phyloP scores from a whole-genome alignment of 2,888 invertebrate genomes.

The Epinotia demarniana region DNA sequence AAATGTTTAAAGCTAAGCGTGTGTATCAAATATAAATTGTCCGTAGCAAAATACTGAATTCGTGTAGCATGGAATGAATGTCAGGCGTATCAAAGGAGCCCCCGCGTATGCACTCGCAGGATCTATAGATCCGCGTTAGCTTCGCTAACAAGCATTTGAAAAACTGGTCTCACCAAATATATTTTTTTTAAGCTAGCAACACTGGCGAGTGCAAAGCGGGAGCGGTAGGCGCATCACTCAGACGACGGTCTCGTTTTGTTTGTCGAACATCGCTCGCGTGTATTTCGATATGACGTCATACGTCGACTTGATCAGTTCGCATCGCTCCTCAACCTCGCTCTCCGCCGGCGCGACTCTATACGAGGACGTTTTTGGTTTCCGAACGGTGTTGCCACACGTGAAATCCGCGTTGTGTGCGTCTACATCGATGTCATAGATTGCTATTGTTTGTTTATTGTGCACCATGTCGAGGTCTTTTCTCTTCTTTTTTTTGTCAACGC shows the following conservation, averaged over 20 bases:
- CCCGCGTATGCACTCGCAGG: slow-evolving; percentile 54
- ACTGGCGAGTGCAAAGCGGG: slow-evolving; percentile 46
- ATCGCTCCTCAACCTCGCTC: slow-evolving; percentile 72
- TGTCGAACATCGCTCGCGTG: slow-evolving; percentile 80
- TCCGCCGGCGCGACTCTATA: slow-evolving; percentile 74
- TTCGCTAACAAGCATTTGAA: slow-evolving; percentile 23
- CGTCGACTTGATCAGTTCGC: slow-evolving; percentile 77
- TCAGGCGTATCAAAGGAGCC: slow-evolving; percentile 70
- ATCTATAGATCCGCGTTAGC: slow-evolving; percentile 32
- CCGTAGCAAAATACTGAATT: slow-evolving; percentile 77
- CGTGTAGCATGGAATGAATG: slow-evolving; percentile 74
- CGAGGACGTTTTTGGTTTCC: slow-evolving; percentile 60
- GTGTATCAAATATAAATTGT: slow-evolving; percentile 68
- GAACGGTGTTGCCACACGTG: slow-evolving; percentile 47
- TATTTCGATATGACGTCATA: slow-evolving; percentile 79
- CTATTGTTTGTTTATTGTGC: slow-evolving; percentile 66
- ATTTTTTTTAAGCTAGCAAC: slow-evolving; percentile 36
- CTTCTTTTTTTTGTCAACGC: slow-evolving; percentile 54
- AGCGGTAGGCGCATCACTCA: slow-evolving; percentile 68
- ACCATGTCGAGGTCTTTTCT: slow-evolving; percentile 75
- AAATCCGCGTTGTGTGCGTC: slow-evolving; percentile 50
- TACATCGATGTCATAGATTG: slow-evolving; percentile 70
- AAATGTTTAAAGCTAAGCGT: slow-evolving; percentile 69
- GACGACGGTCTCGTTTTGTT: slow-evolving; percentile 78
- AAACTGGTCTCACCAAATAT: slow-evolving; percentile 38